phyloP scores from a whole-genome alignment of 2,888 invertebrate genomes.

The Lypha dubia region DNA sequence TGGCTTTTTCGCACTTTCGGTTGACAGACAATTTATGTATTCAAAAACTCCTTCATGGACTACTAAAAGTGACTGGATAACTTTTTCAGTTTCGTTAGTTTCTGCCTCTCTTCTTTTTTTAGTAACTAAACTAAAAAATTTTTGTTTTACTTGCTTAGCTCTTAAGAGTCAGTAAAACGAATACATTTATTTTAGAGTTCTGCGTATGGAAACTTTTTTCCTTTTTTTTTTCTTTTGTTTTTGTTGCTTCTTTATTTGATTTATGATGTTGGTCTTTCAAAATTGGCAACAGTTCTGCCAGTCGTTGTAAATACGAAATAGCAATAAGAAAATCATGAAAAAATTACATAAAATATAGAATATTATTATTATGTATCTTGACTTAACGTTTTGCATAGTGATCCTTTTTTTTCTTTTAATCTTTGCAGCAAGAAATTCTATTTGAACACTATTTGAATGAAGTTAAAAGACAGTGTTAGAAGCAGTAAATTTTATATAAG shows the following conservation, averaged over 20 bases:
- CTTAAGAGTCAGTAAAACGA: background rate
- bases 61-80: background rate
- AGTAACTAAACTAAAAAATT: background rate
- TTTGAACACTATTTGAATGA: conserved; percentile 59
- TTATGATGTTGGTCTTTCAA: conserved; percentile 67
- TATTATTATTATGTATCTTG: conserved; percentile 55
- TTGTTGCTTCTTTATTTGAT: conserved; percentile 44
- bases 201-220: conserved; percentile 27
- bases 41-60: conserved; percentile 23
- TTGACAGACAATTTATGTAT: conserved; percentile 61
- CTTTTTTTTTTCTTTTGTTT: background rate
- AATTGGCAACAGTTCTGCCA: conserved; percentile 62
- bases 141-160: conserved; percentile 10
- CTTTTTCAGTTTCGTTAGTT: conserved; percentile 4
- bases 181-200: conserved; percentile 31
- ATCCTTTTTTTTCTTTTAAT: background rate
- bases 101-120: conserved; percentile 1
- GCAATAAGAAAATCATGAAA: background rate
- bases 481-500: no score
- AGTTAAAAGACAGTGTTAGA: no score
- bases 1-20: conserved; percentile 51
- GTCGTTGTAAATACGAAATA: background rate
- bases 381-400: background rate
- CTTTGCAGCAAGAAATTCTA: conserved; percentile 33
- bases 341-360: conserved; percentile 26